These are phyloP conservation scores for Crocidura indochinensis DNA, from an alignment of 2,797 vertebrate genomes.

Conservation along the genomic window DNA sequence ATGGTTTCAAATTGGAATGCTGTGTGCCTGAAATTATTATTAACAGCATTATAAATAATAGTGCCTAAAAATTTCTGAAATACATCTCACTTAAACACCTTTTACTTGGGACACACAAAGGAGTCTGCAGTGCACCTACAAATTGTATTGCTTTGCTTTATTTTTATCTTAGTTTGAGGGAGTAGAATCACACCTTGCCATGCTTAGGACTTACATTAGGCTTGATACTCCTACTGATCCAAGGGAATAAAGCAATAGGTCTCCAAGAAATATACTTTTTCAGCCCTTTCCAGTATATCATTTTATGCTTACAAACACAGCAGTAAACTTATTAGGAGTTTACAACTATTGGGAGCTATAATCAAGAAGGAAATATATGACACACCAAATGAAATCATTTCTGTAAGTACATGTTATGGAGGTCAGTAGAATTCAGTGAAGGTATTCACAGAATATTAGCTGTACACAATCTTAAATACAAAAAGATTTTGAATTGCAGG, in stretches of 20 bases:
- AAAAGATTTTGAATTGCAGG: not conserved
- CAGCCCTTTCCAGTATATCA: not conserved
- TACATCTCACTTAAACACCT: not conserved
- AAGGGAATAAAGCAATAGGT: not conserved
- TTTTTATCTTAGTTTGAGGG: too few relatives aligned
- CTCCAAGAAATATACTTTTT: conserved; percentile 19
- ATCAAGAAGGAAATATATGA: conserved; percentile 14
- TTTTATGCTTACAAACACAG: not conserved
- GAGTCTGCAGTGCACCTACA: not conserved
- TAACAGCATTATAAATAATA: too few relatives aligned
- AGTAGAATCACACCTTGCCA: too few relatives aligned
- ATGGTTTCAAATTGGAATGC: too few relatives aligned
- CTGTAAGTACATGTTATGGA: conserved; percentile 6
- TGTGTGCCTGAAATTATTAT: too few relatives aligned
- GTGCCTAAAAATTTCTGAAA: too few relatives aligned
- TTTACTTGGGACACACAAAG: not conserved
- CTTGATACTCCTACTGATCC: not conserved
- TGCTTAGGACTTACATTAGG: too few relatives aligned
- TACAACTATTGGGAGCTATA: not conserved
- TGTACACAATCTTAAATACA: not conserved
- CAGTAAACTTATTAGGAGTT: too few relatives aligned
- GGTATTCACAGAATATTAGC: not conserved
- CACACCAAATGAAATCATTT: conserved; percentile 47
- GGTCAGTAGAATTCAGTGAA: not conserved
- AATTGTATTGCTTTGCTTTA: too few relatives aligned